Evolutionary conservation across 2,113 vertebrate genomes (phyloP).

Genomic region (Scopus umbretta): DNA sequence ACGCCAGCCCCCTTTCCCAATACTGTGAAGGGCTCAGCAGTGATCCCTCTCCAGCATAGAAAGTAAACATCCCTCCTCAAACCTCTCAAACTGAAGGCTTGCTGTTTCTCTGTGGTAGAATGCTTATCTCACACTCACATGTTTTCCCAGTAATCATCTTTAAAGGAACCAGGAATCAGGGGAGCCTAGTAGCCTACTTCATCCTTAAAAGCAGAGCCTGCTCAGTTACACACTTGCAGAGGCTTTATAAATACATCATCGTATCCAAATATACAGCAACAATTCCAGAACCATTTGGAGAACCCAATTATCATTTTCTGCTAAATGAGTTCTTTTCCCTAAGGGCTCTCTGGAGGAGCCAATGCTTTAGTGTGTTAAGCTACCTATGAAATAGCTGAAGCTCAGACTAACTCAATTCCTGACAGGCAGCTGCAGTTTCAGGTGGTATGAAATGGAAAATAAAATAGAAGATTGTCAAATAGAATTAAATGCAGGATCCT

Average conservation of each 20-base stretch:
- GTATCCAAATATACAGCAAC: not conserved
- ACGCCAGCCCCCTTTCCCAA: not conserved
- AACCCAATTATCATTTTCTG: conserved; percentile 22
- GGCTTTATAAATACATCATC: not conserved
- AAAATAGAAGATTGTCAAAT: conserved; percentile 10
- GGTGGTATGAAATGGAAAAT: conserved; percentile 46
- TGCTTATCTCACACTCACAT: not conserved
- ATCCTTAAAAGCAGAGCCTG: not conserved
- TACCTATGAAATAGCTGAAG: not conserved
- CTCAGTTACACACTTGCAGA: not conserved
- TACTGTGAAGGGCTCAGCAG: not conserved
- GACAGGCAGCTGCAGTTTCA: conserved; percentile 52
- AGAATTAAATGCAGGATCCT: conserved; percentile 29
- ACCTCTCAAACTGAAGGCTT: not conserved
- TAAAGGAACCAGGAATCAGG: not conserved
- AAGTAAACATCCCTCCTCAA: not conserved
- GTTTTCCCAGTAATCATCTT: not conserved
- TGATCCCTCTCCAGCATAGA: not conserved
- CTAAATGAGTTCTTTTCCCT: conserved; percentile 42
- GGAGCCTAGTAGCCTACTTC: not conserved
- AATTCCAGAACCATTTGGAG: conserved; percentile 15
- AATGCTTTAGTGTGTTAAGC: not conserved
- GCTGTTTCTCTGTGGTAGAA: not conserved
- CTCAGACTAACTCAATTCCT: conserved; percentile 27
- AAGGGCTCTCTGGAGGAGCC: not conserved